Percentiles rank a stretch among this genome's conserved stretches.
Conservation (phyloP, 1,140 invertebrate species). For the Arctopsyche grandis region DNA sequence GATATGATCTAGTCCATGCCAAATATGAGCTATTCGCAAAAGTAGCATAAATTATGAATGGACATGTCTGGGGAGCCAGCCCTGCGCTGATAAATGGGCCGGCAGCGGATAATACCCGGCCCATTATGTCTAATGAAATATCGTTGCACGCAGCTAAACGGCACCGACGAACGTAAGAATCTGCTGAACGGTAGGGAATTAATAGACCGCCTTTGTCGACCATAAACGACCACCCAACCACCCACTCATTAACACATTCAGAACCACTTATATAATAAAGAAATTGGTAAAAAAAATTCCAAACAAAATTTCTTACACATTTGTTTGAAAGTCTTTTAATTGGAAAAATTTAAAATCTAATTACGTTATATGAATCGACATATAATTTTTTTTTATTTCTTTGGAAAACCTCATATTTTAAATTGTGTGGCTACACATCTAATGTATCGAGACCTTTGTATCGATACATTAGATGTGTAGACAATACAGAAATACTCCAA, state of each 20-base stretch:
- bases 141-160: constrained; percentile 21
- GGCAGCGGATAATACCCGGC: constrained; percentile 1
- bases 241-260: not conserved
- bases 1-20: not conserved
- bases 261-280: not conserved
- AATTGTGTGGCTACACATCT: no score
- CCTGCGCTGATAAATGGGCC: constrained; percentile 33
- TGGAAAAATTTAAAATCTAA: no score
- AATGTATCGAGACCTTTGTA: no score
- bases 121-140: constrained; percentile 36
- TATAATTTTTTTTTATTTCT: no score
- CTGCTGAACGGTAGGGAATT: constrained; percentile 25
- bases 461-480: no score
- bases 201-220: constrained; percentile 23
- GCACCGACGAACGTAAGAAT: constrained; percentile 18
- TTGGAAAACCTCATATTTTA: no score
- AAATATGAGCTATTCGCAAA: not conserved
- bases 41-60: constrained; percentile 35
- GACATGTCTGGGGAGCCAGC: not conserved
- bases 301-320: no score
- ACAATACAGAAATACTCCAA: no score
- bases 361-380: no score
- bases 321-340: no score
- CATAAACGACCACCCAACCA: not conserved
- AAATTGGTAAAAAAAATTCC: no score